These are phyloP conservation scores for Limnephilus auricula DNA, from an alignment of 2,888 invertebrate genomes.

Conservation along the genomic window DNA sequence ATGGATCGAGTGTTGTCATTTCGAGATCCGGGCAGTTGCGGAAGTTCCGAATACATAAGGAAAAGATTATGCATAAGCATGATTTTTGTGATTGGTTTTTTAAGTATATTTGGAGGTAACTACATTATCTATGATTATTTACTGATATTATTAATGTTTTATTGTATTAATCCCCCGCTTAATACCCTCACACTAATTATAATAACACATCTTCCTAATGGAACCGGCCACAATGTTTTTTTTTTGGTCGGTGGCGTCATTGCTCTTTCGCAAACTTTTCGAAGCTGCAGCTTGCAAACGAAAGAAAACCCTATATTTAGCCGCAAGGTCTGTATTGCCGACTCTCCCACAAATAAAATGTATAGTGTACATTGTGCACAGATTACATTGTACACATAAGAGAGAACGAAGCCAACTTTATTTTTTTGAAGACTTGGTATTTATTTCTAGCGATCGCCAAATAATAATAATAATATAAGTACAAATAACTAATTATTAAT, in stretches of 20 bases:
- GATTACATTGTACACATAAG: background rate
- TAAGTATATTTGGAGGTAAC: constrained; percentile 75
- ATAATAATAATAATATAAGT: too few relatives aligned
- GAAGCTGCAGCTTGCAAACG: background rate
- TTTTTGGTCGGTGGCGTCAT: background rate
- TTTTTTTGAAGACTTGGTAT: background rate
- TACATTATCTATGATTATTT: background rate
- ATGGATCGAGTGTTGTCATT: constrained; percentile 66
- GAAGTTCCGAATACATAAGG: constrained; percentile 71
- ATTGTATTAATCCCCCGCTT: background rate
- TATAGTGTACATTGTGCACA: background rate
- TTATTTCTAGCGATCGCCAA: background rate
- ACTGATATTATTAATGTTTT: background rate
- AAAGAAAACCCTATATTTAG: background rate
- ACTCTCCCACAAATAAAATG: background rate
- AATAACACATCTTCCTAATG: background rate
- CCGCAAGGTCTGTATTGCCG: background rate
- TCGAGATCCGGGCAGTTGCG: constrained; percentile 70
- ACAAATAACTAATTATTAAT: too few relatives aligned
- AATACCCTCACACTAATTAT: background rate
- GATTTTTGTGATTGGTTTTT: constrained; percentile 71
- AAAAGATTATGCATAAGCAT: constrained; percentile 72
- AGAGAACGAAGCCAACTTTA: constrained; percentile 7
- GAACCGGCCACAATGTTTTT: background rate
- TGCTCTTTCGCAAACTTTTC: constrained; percentile 13